phyloP scores from a whole-genome alignment of 2,113 vertebrate species.

The Sminthopsis crassicaudata region DNA sequence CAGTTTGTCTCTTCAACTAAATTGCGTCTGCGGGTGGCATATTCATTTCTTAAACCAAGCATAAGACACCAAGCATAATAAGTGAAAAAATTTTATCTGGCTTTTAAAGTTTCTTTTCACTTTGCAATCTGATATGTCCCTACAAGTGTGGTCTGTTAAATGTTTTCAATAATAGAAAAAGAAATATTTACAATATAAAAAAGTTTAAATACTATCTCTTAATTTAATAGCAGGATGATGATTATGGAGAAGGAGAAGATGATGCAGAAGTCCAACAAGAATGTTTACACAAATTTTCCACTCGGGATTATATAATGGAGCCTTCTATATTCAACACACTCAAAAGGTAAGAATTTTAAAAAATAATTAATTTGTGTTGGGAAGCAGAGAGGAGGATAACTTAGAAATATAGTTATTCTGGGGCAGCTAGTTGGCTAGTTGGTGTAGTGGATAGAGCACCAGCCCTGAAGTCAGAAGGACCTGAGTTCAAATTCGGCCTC shows the following conservation, averaged over 20 bases:
- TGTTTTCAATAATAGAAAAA: not conserved
- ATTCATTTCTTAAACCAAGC: not conserved
- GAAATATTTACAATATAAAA: not conserved
- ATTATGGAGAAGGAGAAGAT: conserved; percentile 91
- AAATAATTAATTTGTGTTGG: accelerated
- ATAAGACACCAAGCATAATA: not conserved
- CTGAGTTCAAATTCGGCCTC: too few relatives aligned
- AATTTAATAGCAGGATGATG: conserved; percentile 87
- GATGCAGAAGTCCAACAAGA: conserved; percentile 95
- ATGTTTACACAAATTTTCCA: conserved; percentile 95
- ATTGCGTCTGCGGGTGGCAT: not conserved
- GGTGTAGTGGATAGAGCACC: too few relatives aligned
- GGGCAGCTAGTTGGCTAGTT: too few relatives aligned
- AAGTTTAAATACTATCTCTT: not conserved
- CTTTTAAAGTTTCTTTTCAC: not conserved
- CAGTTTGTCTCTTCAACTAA: not conserved
- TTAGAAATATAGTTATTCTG: not conserved
- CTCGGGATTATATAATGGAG: conserved; percentile 99
- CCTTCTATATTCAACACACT: conserved; percentile 97
- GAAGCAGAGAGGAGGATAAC: not conserved
- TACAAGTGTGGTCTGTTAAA: not conserved
- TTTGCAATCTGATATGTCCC: not conserved
- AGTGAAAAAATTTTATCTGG: not conserved
- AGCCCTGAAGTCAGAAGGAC: too few relatives aligned
- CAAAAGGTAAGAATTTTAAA: too few relatives aligned